A percentile compares a stretch with the other conserved stretches of the same genome.
These are phyloP conservation scores for Zapus hudsonius DNA, from an alignment of 2,113 vertebrate genomes.

Conservation along the genomic window DNA sequence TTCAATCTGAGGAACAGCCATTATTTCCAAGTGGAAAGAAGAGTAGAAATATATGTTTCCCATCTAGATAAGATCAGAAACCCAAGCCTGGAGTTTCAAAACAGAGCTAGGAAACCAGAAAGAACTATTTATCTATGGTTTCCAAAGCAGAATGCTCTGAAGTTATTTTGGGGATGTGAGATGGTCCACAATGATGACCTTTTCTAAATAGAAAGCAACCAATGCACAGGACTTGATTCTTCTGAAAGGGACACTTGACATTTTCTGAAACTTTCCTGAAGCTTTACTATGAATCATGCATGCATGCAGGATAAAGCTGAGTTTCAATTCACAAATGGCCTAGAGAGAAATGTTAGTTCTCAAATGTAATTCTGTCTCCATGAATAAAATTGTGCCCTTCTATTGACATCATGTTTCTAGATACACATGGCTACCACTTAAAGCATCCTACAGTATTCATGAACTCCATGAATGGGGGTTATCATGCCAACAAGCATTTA, in stretches of 20 bases:
- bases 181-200: constrained; percentile 6
- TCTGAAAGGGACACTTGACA: constrained; percentile 52
- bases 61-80: neutral
- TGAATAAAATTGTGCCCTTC: constrained; percentile 20
- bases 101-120: neutral
- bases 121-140: neutral
- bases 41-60: neutral
- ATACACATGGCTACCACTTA: neutral
- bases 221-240: constrained; percentile 42
- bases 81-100: neutral
- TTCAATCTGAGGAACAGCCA: neutral
- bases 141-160: neutral
- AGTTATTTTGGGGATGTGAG: constrained; percentile 40
- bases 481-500: neutral
- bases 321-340: constrained; percentile 10
- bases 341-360: constrained; percentile 15
- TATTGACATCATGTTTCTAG: neutral
- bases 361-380: constrained; percentile 21
- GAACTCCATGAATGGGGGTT: neutral
- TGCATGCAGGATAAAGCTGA: constrained; percentile 4
- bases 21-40: neutral
- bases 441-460: neutral
- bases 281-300: neutral
- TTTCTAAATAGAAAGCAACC: constrained; percentile 34
- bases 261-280: constrained; percentile 59